phyloP scores from a whole-genome alignment of 2,888 invertebrate genomes.

The Conistra vaccinii region DNA sequence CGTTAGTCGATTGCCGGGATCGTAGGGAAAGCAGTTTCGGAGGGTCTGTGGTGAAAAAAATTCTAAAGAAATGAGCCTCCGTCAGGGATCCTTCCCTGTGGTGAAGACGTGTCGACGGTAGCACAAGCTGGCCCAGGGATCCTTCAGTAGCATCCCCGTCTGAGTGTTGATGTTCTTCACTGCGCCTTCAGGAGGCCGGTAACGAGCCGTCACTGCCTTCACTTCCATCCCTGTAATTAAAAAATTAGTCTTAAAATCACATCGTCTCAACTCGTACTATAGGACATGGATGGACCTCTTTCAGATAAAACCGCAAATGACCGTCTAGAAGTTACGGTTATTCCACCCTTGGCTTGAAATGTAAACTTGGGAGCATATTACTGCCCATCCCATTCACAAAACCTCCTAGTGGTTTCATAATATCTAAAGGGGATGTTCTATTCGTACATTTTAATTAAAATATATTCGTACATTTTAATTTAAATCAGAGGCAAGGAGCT shows the following conservation, averaged over 20 bases:
- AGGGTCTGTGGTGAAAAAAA: slow-evolving; percentile 29
- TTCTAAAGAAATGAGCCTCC: not conserved
- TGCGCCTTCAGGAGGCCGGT: slow-evolving; percentile 1
- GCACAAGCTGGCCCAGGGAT: slow-evolving; percentile 35
- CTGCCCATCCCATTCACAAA: not conserved
- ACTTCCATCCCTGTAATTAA: slow-evolving; percentile 19
- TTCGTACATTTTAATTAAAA: too few relatives aligned
- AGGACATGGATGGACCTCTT: not conserved
- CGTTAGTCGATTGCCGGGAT: not conserved
- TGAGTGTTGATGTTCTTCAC: slow-evolving; percentile 38
- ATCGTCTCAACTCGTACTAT: not conserved
- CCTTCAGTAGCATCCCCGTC: slow-evolving; percentile 32
- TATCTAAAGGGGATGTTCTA: not conserved
- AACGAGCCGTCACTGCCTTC: not conserved
- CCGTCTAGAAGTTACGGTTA: not conserved
- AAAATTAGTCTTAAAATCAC: not conserved
- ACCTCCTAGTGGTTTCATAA: not conserved
- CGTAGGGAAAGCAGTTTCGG: slow-evolving; percentile 25
- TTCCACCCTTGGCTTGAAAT: not conserved
- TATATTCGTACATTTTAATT: too few relatives aligned
- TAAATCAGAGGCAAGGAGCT: not conserved
- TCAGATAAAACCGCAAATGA: not conserved
- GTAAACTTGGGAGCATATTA: not conserved
- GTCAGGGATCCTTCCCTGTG: slow-evolving; percentile 6
- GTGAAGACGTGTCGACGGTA: slow-evolving; percentile 31